Percentiles rank a stretch among this genome's conserved stretches.
Evolutionary conservation across 2,888 invertebrate genomes (phyloP).

Genomic region (Lasioglossum morio): DNA sequence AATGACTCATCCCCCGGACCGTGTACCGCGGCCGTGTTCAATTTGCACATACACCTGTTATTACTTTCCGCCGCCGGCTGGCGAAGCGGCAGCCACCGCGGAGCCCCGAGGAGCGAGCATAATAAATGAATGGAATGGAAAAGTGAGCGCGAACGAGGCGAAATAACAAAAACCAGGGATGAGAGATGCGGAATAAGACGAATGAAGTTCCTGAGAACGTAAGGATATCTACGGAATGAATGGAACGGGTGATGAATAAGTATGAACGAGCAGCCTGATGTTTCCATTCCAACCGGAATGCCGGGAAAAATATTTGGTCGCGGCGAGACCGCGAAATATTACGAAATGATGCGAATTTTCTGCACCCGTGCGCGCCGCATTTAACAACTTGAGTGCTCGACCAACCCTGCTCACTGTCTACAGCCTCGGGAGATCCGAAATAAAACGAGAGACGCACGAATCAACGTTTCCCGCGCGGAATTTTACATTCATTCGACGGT

Average conservation of each 20-base stretch:
- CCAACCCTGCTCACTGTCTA: neutral
- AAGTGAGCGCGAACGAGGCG: constrained; percentile 1
- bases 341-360: constrained; percentile 1
- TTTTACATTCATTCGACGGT: neutral
- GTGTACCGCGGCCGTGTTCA: constrained; percentile 29
- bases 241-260: constrained; percentile 54
- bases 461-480: neutral
- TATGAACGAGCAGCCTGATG: constrained; percentile 43
- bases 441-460: neutral
- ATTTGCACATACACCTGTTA: constrained; percentile 55
- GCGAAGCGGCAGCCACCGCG: neutral
- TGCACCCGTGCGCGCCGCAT: neutral
- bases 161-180: neutral
- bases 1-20: constrained; percentile 35
- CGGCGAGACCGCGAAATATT: neutral
- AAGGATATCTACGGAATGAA: constrained; percentile 51
- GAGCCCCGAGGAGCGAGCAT: neutral
- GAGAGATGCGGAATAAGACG: constrained; percentile 56
- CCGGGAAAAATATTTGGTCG: constrained; percentile 29
- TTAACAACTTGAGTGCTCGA: neutral
- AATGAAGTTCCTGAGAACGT: constrained; percentile 48
- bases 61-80: constrained; percentile 22
- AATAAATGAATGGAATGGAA: constrained; percentile 31
- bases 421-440: neutral
- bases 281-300: constrained; percentile 21